phyloP scores from a whole-genome alignment of 2,888 invertebrate species.

The Drosophila maculinotata region DNA sequence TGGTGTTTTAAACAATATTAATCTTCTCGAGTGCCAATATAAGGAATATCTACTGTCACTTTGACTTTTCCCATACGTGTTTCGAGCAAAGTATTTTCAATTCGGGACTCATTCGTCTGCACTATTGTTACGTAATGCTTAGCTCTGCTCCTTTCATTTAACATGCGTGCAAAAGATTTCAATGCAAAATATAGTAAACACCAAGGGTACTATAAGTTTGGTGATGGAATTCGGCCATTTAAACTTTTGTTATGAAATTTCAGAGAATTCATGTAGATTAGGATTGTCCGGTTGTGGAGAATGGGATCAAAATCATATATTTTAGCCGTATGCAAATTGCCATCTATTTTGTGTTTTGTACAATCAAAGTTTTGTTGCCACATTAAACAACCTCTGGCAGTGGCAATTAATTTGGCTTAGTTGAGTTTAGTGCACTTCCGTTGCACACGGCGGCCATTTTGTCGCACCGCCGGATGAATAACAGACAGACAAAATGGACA shows the following conservation, averaged over 20 bases:
- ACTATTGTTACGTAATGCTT: too few relatives aligned
- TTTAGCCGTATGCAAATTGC: slow-evolving; percentile 19
- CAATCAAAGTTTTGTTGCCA: slow-evolving; percentile 79
- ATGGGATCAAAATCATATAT: slow-evolving; percentile 8
- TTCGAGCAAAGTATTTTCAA: too few relatives aligned
- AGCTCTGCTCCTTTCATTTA: too few relatives aligned
- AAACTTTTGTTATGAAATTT: neutral
- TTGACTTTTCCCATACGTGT: too few relatives aligned
- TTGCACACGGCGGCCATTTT: slow-evolving; percentile 78
- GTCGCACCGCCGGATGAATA: slow-evolving; percentile 71
- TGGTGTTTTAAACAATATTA: too few relatives aligned
- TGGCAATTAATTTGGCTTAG: slow-evolving; percentile 79
- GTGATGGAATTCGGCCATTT: too few relatives aligned
- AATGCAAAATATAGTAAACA: too few relatives aligned
- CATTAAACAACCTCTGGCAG: slow-evolving; percentile 68
- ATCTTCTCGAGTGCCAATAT: too few relatives aligned
- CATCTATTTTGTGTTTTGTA: slow-evolving; percentile 37
- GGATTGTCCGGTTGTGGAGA: neutral
- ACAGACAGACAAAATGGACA: slow-evolving; percentile 18
- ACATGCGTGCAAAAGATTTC: neutral
- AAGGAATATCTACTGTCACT: too few relatives aligned
- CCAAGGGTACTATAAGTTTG: too few relatives aligned
- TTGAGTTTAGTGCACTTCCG: slow-evolving; percentile 80
- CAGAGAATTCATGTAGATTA: neutral
- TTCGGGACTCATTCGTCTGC: too few relatives aligned